Conservation (phyloP, 1,140 invertebrate species). For the Cyclargus thomasi region DNA sequence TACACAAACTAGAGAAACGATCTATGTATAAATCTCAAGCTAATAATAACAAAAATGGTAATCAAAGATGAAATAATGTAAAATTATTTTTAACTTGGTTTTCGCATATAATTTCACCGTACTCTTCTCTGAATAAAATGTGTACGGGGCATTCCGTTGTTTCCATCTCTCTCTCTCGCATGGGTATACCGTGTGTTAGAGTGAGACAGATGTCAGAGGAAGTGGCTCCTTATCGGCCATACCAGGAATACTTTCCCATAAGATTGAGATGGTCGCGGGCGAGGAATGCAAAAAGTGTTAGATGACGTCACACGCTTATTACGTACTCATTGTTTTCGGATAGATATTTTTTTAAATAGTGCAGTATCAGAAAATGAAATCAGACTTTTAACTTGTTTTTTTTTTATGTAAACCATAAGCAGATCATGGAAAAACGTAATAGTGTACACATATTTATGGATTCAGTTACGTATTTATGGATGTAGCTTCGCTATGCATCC, state of each 20-base stretch:
- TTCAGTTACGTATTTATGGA: too few species aligned
- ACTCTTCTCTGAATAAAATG: constrained; percentile 56
- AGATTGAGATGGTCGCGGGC: constrained; percentile 51
- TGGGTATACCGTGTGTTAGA: constrained; percentile 27
- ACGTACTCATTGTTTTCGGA: not conserved
- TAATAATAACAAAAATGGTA: not conserved
- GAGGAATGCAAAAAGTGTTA: constrained; percentile 63
- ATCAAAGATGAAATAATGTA: constrained; percentile 34
- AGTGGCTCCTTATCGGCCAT: constrained; percentile 65
- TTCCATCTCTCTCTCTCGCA: constrained; percentile 34
- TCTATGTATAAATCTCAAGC: too few species aligned
- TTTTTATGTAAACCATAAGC: too few species aligned
- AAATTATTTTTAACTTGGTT: constrained; percentile 28
- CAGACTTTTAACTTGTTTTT: too few species aligned
- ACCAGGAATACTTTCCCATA: constrained; percentile 70
- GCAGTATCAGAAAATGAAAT: too few species aligned
- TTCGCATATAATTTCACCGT: constrained; percentile 39
- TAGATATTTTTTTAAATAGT: too few species aligned
- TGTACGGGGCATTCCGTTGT: constrained; percentile 53
- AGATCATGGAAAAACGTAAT: too few species aligned
- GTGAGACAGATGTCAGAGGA: constrained; percentile 46
- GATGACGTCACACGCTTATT: constrained; percentile 24
- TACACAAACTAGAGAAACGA: not conserved
- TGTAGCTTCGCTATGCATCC: too few species aligned
- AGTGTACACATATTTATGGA: too few species aligned